Evolutionary conservation across 2,797 vertebrate genomes (phyloP).

Genomic region (Amphiprion clarkii): DNA sequence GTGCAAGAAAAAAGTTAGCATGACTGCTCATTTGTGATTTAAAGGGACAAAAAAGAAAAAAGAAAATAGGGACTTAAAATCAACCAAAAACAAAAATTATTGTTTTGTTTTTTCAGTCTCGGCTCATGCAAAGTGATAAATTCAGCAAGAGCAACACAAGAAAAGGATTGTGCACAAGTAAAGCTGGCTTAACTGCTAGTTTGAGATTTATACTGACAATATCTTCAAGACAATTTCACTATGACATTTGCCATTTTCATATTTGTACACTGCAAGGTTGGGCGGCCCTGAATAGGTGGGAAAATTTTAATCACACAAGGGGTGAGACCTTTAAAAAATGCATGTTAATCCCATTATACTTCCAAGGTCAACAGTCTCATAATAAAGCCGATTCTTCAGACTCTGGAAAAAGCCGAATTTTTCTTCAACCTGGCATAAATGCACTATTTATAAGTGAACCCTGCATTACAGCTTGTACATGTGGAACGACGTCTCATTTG

Average conservation of each 20-base stretch:
- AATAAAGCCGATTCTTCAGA: constrained; percentile 15
- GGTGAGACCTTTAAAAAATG: constrained; percentile 28
- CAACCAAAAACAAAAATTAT: background rate
- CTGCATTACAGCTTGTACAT: constrained; percentile 57
- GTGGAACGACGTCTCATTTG: constrained; percentile 71
- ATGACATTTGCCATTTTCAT: constrained; percentile 23
- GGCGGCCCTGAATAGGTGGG: background rate
- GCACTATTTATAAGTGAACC: constrained; percentile 63
- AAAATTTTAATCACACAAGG: background rate
- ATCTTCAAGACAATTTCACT: constrained; percentile 30
- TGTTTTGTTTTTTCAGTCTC: background rate
- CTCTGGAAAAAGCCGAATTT: constrained; percentile 10
- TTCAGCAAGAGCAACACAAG: constrained; percentile 35
- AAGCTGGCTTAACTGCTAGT: constrained; percentile 6
- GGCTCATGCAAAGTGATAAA: constrained; percentile 16
- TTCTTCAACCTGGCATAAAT: constrained; percentile 24
- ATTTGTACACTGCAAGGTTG: constrained; percentile 8
- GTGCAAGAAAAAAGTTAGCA: no score
- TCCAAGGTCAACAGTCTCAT: constrained; percentile 24
- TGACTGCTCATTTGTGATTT: no score
- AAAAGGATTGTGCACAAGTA: background rate
- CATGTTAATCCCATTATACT: constrained; percentile 17
- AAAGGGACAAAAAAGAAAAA: no score
- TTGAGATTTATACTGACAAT: constrained; percentile 16
- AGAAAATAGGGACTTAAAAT: constrained; percentile 5